Conservation (phyloP, 2,113 vertebrate species). For the Acrocephalus kingi region DNA sequence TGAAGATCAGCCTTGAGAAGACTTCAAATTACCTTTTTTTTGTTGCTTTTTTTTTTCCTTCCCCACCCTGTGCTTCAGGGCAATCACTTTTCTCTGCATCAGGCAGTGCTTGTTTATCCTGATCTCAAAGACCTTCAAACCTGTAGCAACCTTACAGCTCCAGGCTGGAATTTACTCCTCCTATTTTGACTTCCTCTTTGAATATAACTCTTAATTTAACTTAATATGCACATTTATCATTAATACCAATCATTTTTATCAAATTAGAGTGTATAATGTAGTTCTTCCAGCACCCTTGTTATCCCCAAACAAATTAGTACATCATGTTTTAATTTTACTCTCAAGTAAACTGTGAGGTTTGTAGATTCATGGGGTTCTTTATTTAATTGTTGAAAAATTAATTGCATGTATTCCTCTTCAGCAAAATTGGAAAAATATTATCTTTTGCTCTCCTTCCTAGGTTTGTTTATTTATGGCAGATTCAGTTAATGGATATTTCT, state of each 20-base stretch:
- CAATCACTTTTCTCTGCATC: not conserved
- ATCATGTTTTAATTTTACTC: not conserved
- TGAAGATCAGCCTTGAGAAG: not conserved
- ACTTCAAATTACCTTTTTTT: not conserved
- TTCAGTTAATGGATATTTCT: not conserved
- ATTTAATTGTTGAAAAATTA: not conserved
- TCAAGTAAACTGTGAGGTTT: not conserved
- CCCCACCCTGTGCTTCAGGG: not conserved
- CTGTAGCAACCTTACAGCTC: not conserved
- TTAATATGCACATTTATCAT: not conserved
- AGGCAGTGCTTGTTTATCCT: not conserved
- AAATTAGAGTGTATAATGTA: not conserved
- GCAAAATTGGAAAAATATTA: not conserved
- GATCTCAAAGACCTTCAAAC: not conserved
- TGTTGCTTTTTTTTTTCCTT: not conserved
- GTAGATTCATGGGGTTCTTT: not conserved
- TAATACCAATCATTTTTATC: not conserved
- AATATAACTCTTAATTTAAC: not conserved
- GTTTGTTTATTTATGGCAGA: not conserved
- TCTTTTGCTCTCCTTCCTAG: not conserved
- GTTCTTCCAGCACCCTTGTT: fast-evolving
- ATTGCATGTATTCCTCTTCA: not conserved
- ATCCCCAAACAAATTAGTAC: not conserved
- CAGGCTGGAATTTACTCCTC: not conserved
- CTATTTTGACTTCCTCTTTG: not conserved